Evolutionary conservation across 2,113 vertebrate genomes (phyloP), one percentile per base, ranked within the genome.

Genomic region (Chrysemys picta): DNA sequence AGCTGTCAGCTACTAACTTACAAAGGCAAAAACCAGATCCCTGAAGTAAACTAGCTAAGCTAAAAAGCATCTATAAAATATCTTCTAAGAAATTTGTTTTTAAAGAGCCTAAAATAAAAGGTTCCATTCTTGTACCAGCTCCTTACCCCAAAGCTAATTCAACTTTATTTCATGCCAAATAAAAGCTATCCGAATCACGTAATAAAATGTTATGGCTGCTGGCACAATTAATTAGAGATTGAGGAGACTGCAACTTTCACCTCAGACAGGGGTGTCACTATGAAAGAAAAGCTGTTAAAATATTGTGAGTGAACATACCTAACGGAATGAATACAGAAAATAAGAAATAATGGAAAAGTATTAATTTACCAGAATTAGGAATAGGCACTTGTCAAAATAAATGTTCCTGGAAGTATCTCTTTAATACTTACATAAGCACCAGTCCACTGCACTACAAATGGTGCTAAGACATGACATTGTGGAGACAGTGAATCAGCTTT

Each of bases 171-270:
- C 94, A 93, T 95, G 96, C 94, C 95, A 98, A 98, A 97, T 95
- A 96, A 97, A 97, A 96, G 84, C 89, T 87, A 95, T 93, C 97
- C 96, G 97, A 97, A 97, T 96, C 95, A 96, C 82, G 50, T 84
- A 96, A 96, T 97, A 96, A 97, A 98, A 97, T 56, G 89, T 91
- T 96, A 97, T 92, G 95, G 96, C 93, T 76, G 10, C 95, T 96
- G 96, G 94, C 96, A 97, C 91, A 97, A 98, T 97, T 97, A 97
- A 96, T 98, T 98, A 98, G 96, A 97, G 84, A 88, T 62, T 76
- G 90, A 97, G 89, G 87, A 10, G 14, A 98, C 91, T 93, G 92
- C 62, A 96, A 97, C 93, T 94, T 96, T 96, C 94, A 97, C 93
- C 95, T 95, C 84, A 97, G 93, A 97, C 84, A 93, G 72, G 90